Base-by-base conservation (phyloP, 2,797 vertebrate species). In the Alcedo quadribrachys region DNA sequence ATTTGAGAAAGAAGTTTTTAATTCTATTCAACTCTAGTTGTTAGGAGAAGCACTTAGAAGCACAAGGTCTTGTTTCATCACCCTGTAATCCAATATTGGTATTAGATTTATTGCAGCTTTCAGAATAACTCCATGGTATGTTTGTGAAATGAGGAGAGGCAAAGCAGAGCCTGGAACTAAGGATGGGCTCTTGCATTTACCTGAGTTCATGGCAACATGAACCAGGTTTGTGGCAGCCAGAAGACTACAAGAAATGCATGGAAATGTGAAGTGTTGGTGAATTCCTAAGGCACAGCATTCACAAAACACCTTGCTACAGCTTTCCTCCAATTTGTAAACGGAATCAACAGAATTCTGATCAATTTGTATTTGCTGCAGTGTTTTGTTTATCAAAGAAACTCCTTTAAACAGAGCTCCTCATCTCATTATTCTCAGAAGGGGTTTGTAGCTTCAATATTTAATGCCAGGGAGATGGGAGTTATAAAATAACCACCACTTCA, bases 371-470 rank as follows among this genome's bases (percentile, higher is more conserved):
- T 78, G 54, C 19, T 24, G 27, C 15, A 15, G 24, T 8, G 28
- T 43, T 92, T 81, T 85, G 57, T 92, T 92, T 89, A 55, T 62
- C 4, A 3, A 61, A 82, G 43, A 87, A 84, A 45, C 37, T 65
- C 40, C 30, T 55, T 25, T 51, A 28, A 51, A 51, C 50, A 51
- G 16, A 66, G 17, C 40, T 91, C 8, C 37, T 89, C 40, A 35
- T 60, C 33, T 92, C 73, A 85, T 75, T 95, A 74, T 53, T 77
- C 43, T 51, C 80, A 84, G 69, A 80, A 87, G 87, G 37, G 42
- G 37, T 57, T 90, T 62, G 67, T 80, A 92, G 46, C 46, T 80
- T 94, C 87, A 85, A 94, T 95, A 94, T 93, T 95, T 95, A 87
- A 89, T 88, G 43, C 21, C 62, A 67, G 19, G 21, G 16, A 86